Evolutionary conservation across 2,113 vertebrate species (phyloP).

Genomic region (Lasiurus cinereus): DNA sequence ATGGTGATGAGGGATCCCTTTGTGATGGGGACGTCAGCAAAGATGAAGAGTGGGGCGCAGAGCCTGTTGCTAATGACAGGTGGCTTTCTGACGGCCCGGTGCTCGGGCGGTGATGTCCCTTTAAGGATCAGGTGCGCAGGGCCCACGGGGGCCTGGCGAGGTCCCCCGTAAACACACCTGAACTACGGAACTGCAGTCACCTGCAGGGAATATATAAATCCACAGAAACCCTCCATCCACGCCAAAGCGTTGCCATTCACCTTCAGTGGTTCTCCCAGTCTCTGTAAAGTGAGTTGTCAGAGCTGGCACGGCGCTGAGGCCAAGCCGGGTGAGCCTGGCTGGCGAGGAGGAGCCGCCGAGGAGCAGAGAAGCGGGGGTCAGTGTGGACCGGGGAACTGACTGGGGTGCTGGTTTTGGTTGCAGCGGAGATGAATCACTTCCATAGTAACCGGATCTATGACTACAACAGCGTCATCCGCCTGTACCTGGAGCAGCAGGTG

Average conservation of each 20-base stretch:
- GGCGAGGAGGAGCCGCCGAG: rapidly evolving
- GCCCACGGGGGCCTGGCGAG: rapidly evolving
- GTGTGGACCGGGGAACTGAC: conserved; percentile 24
- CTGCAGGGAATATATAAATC: rapidly evolving
- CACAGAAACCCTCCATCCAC: too few species aligned
- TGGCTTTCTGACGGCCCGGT: too few species aligned
- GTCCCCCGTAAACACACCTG: rapidly evolving
- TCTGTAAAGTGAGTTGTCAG: background rate
- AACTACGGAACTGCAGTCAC: rapidly evolving
- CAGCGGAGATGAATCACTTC: conserved; percentile 99
- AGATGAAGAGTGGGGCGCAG: too few species aligned
- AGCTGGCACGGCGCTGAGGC: background rate
- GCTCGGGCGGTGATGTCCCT: too few species aligned
- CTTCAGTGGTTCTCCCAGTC: too few species aligned
- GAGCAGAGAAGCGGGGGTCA: background rate
- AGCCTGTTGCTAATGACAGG: too few species aligned
- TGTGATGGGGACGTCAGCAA: rapidly evolving
- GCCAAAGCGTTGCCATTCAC: too few species aligned
- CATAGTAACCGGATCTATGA: conserved; percentile 99
- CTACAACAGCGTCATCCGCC: conserved; percentile 98
- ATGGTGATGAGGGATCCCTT: rapidly evolving
- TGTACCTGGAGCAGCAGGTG: conserved; percentile 97
- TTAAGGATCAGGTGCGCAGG: too few species aligned
- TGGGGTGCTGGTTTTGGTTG: conserved; percentile 67
- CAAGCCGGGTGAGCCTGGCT: background rate